Evolutionary conservation across 2,113 vertebrate species (phyloP).

Genomic region (Anthoscopus minutus): DNA sequence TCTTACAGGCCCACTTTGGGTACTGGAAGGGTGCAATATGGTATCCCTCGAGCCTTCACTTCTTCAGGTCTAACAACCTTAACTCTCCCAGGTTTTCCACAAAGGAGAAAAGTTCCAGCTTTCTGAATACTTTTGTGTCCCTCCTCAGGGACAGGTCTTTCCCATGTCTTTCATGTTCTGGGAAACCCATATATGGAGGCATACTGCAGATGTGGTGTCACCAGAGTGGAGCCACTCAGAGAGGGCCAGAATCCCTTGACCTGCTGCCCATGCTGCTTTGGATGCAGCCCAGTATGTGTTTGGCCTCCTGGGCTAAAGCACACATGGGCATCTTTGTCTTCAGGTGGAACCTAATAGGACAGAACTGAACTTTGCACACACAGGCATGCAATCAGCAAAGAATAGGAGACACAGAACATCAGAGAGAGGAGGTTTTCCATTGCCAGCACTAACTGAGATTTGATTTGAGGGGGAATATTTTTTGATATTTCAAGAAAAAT

Average conservation of each 20-base stretch:
- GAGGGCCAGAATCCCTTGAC: not conserved
- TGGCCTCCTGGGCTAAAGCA: not conserved
- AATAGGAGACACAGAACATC: not conserved
- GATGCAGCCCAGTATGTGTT: not conserved
- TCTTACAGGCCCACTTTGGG: accelerated
- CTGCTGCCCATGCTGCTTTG: accelerated
- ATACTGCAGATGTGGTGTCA: not conserved
- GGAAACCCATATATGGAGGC: accelerated
- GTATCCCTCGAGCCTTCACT: not conserved
- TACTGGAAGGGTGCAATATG: not conserved
- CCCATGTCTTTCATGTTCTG: not conserved
- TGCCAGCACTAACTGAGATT: not conserved
- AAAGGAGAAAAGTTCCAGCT: not conserved
- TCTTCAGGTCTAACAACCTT: not conserved
- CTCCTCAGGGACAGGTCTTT: not conserved
- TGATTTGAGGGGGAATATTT: not conserved
- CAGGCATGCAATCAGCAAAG: not conserved
- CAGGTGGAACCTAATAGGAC: not conserved
- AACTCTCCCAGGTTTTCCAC: not conserved
- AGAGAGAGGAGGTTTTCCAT: not conserved
- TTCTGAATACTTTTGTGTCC: not conserved
- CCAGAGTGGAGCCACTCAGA: accelerated
- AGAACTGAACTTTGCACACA: not conserved
- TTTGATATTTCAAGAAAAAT: not conserved
- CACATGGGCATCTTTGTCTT: not conserved